Base-by-base conservation (phyloP, 2,888 invertebrate species). In the Cheiracanthium punctorium region DNA sequence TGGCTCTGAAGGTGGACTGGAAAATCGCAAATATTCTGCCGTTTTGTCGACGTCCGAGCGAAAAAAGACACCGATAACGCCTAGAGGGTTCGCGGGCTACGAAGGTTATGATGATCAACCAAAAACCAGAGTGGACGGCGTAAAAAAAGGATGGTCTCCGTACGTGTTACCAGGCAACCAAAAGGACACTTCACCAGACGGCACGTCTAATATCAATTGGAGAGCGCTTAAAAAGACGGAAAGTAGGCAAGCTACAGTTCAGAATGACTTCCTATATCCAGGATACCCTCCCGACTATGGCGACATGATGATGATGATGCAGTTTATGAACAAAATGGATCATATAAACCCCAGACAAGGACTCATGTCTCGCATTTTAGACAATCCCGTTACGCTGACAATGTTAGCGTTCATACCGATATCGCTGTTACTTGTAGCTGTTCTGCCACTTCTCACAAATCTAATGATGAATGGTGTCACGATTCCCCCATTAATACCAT, bases 241-340 rank as follows among this genome's bases (percentile, higher is more conserved):
- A 24, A 67, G 73, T 1, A 67, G 58, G 10, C 30, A 24, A 7
- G 37, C 24, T 10, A 74, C 41, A 5, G 17, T 58, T 5, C 28
- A 70, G 28, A 20, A 20, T 17, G 71, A 71, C 20, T 67, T 33
- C n/a, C 41, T 43, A 1, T 64, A 58, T 28, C 73, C 79, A 10
- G 70, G 71, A 1, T 77, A 37, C 20, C 65, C 17, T 29, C 69
- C 73, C 0, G 84, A 84, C 29, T 84, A 84, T 24, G 30, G 58
- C 1, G 74, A 79, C 12, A 79, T 84, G 73, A 7, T 79, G 5
- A 69, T 79, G 74, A 84, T 84, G 84, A 84, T 84, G 84, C 79
- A 84, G 1, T 43, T 52, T 8, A 84, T 84, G 79, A 84, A 79
- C 30, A 84, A 79, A 37, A 84, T 84, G 84, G 84, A 84, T 41